A percentile compares a stretch with the other conserved stretches of the same genome.
Conservation (phyloP, 2,113 vertebrate species). For the Sminthopsis crassicaudata region DNA sequence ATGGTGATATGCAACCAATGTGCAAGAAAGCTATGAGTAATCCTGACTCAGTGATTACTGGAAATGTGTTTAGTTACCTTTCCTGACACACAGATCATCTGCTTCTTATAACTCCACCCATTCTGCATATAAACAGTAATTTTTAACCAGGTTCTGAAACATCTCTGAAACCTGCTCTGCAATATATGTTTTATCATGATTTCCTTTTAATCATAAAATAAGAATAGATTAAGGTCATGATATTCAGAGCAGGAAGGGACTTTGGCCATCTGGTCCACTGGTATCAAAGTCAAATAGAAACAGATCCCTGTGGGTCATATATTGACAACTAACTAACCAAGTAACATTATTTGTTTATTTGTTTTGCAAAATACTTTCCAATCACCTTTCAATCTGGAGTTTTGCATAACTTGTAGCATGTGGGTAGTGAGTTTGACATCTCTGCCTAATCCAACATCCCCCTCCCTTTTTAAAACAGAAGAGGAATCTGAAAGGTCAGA, state of each 20-base stretch:
- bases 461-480: not conserved
- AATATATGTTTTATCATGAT: not conserved
- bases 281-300: not conserved
- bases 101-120: accelerated
- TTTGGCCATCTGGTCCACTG: not conserved
- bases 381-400: not conserved
- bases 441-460: not conserved
- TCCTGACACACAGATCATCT: not conserved
- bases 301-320: not conserved
- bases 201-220: not conserved
- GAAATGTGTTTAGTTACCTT: not conserved
- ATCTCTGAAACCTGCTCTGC: not conserved
- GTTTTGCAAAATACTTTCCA: not conserved
- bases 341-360: not conserved
- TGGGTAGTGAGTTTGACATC: not conserved
- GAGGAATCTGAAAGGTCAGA: not conserved
- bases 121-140: accelerated
- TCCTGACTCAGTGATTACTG: too few relatives aligned
- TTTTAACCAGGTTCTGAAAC: not conserved
- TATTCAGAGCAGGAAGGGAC: not conserved
- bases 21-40: not conserved
- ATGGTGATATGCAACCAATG: not conserved
- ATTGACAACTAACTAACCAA: not conserved
- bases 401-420: not conserved
- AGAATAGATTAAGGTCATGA: not conserved